Conservation (phyloP, 2,113 vertebrate species). For the Phalacrocorax pelagicus region DNA sequence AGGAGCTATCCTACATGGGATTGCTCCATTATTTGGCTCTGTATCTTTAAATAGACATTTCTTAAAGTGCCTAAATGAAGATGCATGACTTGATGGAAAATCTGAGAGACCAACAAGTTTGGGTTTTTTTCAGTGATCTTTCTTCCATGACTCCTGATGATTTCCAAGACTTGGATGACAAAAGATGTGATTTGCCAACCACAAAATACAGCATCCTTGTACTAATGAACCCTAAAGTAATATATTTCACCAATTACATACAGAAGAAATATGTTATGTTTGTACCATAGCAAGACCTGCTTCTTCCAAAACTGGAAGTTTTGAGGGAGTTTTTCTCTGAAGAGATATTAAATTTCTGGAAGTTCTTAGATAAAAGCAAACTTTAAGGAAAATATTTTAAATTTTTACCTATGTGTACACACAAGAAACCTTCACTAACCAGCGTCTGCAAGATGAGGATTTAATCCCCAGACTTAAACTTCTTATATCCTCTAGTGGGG, state of each 20-base stretch:
- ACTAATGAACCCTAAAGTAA: neutral
- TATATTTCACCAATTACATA: neutral
- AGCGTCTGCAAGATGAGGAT: neutral
- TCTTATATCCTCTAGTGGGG: neutral
- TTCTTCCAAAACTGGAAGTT: slow-evolving; percentile 40
- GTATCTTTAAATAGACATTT: neutral
- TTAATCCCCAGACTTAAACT: neutral
- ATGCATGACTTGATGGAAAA: neutral
- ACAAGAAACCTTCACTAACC: neutral
- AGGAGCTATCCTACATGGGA: neutral
- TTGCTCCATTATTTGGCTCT: neutral
- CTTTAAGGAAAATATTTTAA: neutral
- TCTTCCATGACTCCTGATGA: neutral
- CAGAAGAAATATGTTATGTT: neutral
- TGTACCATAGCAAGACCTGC: slow-evolving; percentile 52
- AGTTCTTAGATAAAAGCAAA: neutral
- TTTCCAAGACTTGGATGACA: neutral
- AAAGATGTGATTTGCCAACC: neutral
- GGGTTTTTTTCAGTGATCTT: neutral
- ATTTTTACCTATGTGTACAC: neutral
- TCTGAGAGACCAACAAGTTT: neutral
- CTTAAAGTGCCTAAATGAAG: neutral
- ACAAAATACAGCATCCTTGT: neutral
- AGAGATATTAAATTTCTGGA: neutral
- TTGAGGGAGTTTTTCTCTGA: neutral